Base-by-base conservation (phyloP, 2,113 vertebrate species). In the Charadrius vociferus region DNA sequence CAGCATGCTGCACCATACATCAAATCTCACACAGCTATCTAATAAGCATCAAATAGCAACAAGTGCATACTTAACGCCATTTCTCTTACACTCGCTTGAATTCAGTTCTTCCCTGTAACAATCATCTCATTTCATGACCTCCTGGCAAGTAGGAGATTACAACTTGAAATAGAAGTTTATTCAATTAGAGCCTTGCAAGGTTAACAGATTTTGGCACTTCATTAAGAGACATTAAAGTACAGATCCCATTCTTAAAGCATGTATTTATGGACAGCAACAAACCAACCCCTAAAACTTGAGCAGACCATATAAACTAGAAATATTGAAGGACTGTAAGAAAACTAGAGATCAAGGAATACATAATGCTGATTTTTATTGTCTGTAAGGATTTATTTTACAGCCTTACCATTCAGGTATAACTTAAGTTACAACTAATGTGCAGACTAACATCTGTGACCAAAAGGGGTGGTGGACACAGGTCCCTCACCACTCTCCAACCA, bases 1-100 rank as follows among this genome's bases (percentile, higher is more conserved):
- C 17, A 52, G 29, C 62, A 27, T 1, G 30, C 67, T 83, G 52
- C 47, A 36, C 30, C 2, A 0, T 16, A 39, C 6, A 0, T 14
- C 20, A 34, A 26, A 30, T 19, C 59, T 53, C 30, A 47, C 26
- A 12, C 3, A 9, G 19, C 9, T 37, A 26, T 3, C 43, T n/a
- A 14, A 77, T 5, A 18, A 47, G 73, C 32, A 58, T 30, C n/a
- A 9, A 47, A 23, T 3, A 77, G 16, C 62, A 89, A 39, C 32
- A 41, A 27, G 39, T 20, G 43, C 36, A 13, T 36, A 22, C 19
- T 39, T 15, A 20, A 49, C 6, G 12, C 6, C 43, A 17, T 7
- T 77, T 41, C 43, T 88, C 24, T 45, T 52, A 56, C 41, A 4
- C 27, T 49, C 16, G 22, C 2, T 12, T 20, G 61, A 85, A 17